Percentiles rank a stretch among this genome's conserved stretches.
Conservation (phyloP, 2,888 invertebrate species). For the Argyresthia goedartella region DNA sequence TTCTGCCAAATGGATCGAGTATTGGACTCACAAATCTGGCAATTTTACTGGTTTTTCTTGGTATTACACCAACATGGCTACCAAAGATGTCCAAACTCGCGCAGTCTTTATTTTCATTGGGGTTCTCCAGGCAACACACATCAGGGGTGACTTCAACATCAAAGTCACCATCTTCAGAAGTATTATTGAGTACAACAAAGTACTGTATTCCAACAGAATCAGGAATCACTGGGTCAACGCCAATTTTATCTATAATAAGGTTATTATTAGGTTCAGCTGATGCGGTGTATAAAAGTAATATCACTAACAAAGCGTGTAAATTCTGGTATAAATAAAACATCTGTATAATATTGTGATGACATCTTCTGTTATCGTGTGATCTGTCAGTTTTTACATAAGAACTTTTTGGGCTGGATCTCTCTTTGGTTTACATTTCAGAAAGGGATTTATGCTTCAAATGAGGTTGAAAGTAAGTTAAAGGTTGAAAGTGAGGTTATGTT, state of each 20-base stretch:
- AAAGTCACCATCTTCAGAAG: conserved; percentile 25
- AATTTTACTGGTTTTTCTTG: conserved; percentile 27
- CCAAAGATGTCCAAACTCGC: conserved; percentile 32
- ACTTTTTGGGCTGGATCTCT: too few species aligned
- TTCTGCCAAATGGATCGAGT: conserved; percentile 32
- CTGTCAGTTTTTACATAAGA: too few species aligned
- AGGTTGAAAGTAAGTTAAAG: too few species aligned
- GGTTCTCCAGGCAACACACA: conserved; percentile 34
- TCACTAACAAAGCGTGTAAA: conserved; percentile 1
- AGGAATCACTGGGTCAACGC: conserved; percentile 21
- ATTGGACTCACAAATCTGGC: conserved; percentile 40
- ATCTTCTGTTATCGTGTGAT: too few species aligned
- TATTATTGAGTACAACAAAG: conserved; percentile 33
- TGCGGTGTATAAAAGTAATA: background rate
- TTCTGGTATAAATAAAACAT: conserved; percentile 15
- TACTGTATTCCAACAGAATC: conserved; percentile 33
- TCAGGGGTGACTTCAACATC: conserved; percentile 34
- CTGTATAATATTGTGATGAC: conserved; percentile 1
- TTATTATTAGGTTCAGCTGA: conserved; percentile 18
- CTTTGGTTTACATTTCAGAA: too few species aligned
- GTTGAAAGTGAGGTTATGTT: too few species aligned
- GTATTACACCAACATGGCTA: conserved; percentile 23
- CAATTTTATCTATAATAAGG: conserved; percentile 20
- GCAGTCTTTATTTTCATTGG: conserved; percentile 24
- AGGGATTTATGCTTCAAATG: too few species aligned